These are phyloP conservation scores for Pherbina coryleti DNA, from an alignment of 2,888 invertebrate genomes.

Conservation along the genomic window DNA sequence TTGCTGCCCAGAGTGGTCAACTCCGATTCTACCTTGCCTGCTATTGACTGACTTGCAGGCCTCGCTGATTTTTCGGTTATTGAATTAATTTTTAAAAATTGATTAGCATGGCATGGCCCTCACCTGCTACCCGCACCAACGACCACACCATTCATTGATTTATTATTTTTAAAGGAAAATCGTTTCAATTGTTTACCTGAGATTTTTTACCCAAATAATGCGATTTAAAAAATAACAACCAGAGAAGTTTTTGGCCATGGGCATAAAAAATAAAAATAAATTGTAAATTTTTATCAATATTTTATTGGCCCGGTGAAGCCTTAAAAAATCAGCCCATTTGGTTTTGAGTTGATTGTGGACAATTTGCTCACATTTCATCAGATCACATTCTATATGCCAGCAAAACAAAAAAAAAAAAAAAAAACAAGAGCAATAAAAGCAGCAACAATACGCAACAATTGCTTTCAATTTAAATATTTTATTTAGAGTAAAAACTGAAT, in stretches of 20 bases:
- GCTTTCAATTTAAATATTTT: conserved; percentile 56
- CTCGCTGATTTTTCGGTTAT: conserved; percentile 67
- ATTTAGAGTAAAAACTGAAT: conserved; percentile 53
- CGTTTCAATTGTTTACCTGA: conserved; percentile 22
- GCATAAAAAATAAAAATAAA: conserved; percentile 30
- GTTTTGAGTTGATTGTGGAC: conserved; percentile 26
- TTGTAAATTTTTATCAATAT: conserved; percentile 39
- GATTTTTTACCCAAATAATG: background rate
- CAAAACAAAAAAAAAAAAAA: background rate
- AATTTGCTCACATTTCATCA: background rate
- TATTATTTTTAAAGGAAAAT: conserved; percentile 33
- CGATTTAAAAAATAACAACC: background rate
- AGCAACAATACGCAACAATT: conserved; percentile 39
- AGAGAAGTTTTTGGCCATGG: background rate
- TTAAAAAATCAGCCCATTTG: background rate
- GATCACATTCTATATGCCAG: background rate
- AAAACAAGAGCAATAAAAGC: background rate
- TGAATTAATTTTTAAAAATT: conserved; percentile 70
- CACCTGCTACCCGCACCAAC: background rate
- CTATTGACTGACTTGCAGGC: conserved; percentile 52
- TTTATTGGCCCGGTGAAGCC: conserved; percentile 35
- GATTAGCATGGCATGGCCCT: conserved; percentile 56
- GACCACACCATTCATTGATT: conserved; percentile 12
- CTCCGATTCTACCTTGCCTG: background rate
- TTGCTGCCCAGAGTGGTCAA: background rate